Percentiles rank a stretch among this genome's conserved stretches.
These are phyloP conservation scores for Tympanoctomys barrerae DNA, from an alignment of 2,797 vertebrate species.

Conservation along the genomic window DNA sequence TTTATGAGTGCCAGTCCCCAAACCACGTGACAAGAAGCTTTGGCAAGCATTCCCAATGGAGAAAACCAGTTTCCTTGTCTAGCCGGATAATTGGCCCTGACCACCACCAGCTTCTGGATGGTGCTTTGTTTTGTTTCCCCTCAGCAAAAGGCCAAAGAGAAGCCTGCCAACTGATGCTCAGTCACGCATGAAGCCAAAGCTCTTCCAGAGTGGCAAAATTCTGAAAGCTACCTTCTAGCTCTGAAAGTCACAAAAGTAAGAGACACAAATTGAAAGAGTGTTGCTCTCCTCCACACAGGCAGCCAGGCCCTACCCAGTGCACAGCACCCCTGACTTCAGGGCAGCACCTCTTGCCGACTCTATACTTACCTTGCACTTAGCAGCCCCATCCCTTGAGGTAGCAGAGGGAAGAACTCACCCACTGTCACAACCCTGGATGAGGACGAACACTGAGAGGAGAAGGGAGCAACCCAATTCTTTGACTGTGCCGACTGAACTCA, in stretches of 20 bases:
- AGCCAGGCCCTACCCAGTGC: neutral
- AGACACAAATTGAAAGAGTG: neutral
- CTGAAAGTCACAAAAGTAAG: neutral
- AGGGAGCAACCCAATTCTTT: neutral
- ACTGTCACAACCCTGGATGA: neutral
- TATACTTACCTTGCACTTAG: neutral
- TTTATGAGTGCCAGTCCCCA: neutral
- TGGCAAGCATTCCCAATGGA: neutral
- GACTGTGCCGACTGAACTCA: neutral
- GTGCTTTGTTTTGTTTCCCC: neutral
- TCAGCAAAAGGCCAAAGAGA: neutral
- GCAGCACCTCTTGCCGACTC: neutral
- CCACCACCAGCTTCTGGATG: neutral
- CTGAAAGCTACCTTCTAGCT: neutral
- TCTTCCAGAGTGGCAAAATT: neutral
- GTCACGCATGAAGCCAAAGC: neutral
- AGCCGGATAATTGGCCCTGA: neutral
- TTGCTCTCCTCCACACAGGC: neutral
- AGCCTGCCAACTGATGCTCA: neutral
- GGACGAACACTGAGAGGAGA: neutral
- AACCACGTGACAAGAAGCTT: neutral
- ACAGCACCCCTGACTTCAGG: neutral
- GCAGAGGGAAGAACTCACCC: neutral
- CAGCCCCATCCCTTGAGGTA: neutral
- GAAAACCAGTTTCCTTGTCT: neutral